Base-by-base conservation (phyloP, 2,797 vertebrate genomes). In the Peromyscus aztecus region DNA sequence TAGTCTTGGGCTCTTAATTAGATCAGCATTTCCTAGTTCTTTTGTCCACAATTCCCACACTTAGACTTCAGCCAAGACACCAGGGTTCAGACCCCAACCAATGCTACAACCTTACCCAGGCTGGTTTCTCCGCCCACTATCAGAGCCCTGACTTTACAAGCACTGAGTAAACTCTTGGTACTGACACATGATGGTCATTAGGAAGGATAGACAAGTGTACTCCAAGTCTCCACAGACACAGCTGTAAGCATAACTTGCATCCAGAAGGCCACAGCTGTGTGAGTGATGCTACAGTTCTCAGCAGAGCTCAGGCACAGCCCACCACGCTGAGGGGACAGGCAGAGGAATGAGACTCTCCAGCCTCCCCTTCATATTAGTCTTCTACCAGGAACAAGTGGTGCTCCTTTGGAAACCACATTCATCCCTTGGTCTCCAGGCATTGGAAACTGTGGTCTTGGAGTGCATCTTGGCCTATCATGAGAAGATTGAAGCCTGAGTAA, bases 101-200 rank as follows among this genome's bases (percentile, higher is more conserved):
- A 37, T 3, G 0, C 59, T 69, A 90, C 59, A 19, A 43, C 85
- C 76, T 93, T 81, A 46, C 49, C 34, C 69, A 88, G 55, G 29
- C 23, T 29, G 43, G 34, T 61, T 46, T 67, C 65, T 69, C 67
- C 75, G 83, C 76, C 63, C 73, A 83, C 14, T 0, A 1, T 37
- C 84, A 82, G 91, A 91, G 21, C 12, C 52, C 63, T 57, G 83
- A 27, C 43, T 63, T 75, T 52, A 93, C 2, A 84, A 43, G 63
- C 63, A 84, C 57, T 43, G 52, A 69, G 46, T 61, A 91, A 55
- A 87, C 29, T 69, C 52, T 83, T 43, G 57, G 55, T 9, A 2
- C 3, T 61, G 84, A 63, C 91, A 27, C 49, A 29, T 9, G 24
- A 0, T 4, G 37, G 27, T 40, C 82, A 52, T 55, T 19, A 85